Evolutionary conservation across 2,797 vertebrate genomes (phyloP).

Genomic region (Pteropus rufus): DNA sequence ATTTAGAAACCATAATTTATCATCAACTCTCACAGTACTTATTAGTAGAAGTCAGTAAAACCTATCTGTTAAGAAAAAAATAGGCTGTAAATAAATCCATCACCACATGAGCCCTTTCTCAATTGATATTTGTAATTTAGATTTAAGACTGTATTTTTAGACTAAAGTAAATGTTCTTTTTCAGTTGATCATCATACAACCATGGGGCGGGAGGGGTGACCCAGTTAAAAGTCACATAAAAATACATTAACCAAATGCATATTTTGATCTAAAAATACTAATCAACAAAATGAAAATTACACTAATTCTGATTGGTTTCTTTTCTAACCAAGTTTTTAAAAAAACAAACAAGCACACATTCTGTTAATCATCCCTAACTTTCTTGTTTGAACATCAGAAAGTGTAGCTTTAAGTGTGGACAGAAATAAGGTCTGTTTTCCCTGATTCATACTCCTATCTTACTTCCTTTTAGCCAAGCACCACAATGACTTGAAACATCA

Average conservation of each 20-base stretch:
- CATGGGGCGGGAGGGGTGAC: no score
- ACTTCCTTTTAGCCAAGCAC: not conserved
- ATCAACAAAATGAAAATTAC: not conserved
- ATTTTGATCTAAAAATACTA: not conserved
- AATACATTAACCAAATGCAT: not conserved
- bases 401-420: not conserved
- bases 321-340: not conserved
- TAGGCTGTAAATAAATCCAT: not conserved
- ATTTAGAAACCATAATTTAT: not conserved
- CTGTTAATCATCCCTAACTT: not conserved
- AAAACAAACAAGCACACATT: not conserved
- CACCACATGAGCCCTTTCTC: not conserved
- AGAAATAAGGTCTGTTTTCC: not conserved
- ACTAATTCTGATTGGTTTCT: not conserved
- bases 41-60: not conserved
- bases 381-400: not conserved
- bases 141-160: not conserved
- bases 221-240: not conserved
- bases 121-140: not conserved
- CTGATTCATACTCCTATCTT: not conserved
- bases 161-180: not conserved
- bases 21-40: not conserved
- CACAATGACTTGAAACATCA: not conserved
- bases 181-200: not conserved
- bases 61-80: not conserved